These are phyloP conservation scores for Eucidaris tribuloides DNA, from an alignment of 35 echinoderm and acorn worm genomes.

Conservation along the genomic window DNA sequence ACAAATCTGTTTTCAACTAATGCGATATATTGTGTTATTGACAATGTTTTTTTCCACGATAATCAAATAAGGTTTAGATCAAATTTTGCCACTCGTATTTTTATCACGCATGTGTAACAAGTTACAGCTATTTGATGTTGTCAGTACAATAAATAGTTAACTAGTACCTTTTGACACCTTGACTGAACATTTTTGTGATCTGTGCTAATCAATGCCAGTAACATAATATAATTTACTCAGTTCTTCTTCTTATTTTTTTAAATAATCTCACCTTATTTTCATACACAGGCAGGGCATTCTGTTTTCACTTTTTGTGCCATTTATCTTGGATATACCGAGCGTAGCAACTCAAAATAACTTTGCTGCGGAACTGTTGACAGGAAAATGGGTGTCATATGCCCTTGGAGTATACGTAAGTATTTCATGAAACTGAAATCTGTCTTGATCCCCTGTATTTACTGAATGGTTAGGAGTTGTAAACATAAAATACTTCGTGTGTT, in stretches of 20 bases:
- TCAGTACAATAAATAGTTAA: not conserved
- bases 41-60: no score
- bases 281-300: conserved; percentile 61
- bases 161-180: not conserved
- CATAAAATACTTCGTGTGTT: not conserved
- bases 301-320: conserved; percentile 66
- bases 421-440: not conserved
- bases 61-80: no score
- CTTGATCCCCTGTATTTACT: not conserved
- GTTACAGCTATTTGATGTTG: not conserved
- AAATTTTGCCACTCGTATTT: no score
- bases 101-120: not conserved
- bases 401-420: conserved; percentile 73
- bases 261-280: no score
- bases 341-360: conserved; percentile 33
- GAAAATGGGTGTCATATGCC: conserved; percentile 69
- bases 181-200: not conserved
- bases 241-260: conserved; percentile 26
- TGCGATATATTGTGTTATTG: not conserved
- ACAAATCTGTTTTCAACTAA: no score
- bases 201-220: not conserved
- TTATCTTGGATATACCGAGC: conserved; percentile 68
- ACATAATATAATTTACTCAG: not conserved
- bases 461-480: not conserved
- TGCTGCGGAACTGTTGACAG: conserved; percentile 27